A percentile compares a stretch with the other conserved stretches of the same genome.
phyloP scores from a whole-genome alignment of 53 echinoderm and acorn worm species.

The Glandiceps talaboti region DNA sequence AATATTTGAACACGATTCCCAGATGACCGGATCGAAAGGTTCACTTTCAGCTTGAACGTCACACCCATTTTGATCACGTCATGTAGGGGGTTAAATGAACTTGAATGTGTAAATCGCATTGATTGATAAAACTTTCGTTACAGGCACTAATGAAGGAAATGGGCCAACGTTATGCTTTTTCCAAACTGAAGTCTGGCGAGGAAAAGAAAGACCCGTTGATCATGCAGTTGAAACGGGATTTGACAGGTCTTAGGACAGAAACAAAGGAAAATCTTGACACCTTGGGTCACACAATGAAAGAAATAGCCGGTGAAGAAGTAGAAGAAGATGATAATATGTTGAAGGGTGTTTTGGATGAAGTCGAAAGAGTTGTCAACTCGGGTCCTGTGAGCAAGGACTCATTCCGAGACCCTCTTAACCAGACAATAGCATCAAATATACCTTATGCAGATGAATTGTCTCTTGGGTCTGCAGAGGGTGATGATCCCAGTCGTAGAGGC shows the following conservation, averaged over 20 bases:
- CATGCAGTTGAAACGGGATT: neutral
- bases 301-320: neutral
- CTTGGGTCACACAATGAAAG: neutral
- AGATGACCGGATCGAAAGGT: too few species aligned
- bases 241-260: neutral
- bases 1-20: too few species aligned
- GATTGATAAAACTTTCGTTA: too few species aligned
- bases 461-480: neutral
- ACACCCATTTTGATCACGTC: too few species aligned
- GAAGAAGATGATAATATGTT: neutral
- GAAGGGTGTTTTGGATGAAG: neutral
- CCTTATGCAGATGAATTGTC: neutral
- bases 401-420: neutral
- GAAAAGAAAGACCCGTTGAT: neutral
- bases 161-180: neutral
- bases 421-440: neutral
- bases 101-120: too few species aligned
- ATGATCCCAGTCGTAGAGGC: neutral
- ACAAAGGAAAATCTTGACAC: neutral
- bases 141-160: neutral
- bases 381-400: neutral
- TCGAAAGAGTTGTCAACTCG: neutral
- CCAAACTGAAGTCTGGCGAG: neutral
- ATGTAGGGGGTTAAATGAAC: too few species aligned
- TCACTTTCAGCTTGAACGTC: too few species aligned